Evolutionary conservation across 2,888 invertebrate species (phyloP), one percentile per base, ranked within the genome.

Genomic region (Alloscopus bannaensis): DNA sequence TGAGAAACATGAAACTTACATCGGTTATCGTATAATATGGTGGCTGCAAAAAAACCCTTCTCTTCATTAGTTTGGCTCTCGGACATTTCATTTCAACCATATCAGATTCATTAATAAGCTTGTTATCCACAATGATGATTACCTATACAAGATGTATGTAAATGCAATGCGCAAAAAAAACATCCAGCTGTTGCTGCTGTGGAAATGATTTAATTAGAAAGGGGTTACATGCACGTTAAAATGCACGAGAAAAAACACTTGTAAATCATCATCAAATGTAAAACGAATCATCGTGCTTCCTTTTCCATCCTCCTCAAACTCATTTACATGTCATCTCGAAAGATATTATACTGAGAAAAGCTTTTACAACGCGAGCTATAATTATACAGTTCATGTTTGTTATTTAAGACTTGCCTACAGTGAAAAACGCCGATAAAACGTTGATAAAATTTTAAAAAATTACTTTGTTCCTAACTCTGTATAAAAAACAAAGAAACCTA

Each of bases 191-290:
- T 73, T 65, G 73, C 66, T 50, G 50, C 65, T 73, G 55, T 65
- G 65, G 73, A 73, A 73, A 73, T 73, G 65, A 73, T 73, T 73
- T 73, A 73, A 73, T 73, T 73, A 73, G 73, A 66, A 73, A 65
- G 73, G 36, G 73, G 65, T 73, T 73, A 59, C 64, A 29, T 60
- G 31, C n/a, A n/a, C n/a, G n/a, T n/a, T 18, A n/a, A n/a, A 2
- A 3, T 26, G 29, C n/a, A 26, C 36, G 31, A 3, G n/a, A n/a
- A n/a, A n/a, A 3, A 20, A 3, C 36, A 60, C 3, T 18, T 28
- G 24, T n/a, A 20, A 31, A 18, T 31, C 59, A 29, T 60, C 59
- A 60, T 36, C 18, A 18, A 18, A n/a, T n/a, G n/a, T 8, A 6
- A 47, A 50, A 22, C 36, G 18, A 52, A 47, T 36, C 55, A 11